Base-by-base conservation (phyloP, 2,888 invertebrate species). In the Parnassius glacialis region DNA sequence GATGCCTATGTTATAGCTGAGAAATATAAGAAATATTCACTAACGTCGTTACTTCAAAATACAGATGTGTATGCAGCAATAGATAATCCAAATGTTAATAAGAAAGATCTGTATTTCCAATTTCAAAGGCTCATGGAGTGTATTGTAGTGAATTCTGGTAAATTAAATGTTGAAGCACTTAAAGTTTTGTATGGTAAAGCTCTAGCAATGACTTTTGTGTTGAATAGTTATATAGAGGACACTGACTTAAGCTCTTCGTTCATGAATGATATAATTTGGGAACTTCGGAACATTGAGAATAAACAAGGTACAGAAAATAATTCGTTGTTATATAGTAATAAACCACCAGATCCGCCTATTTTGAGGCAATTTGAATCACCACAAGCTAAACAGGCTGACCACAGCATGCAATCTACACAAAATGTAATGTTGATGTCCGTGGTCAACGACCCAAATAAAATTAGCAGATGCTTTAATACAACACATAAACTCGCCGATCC, bases 71-170 rank as follows among this genome's bases (percentile, higher is more conserved):
- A 71, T 11, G 59, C 65, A 0, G 65, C 66, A 7, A 13, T 70
- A 0, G 57, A 45, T 11, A 59, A 52, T 1, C 2, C 64, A 2
- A 56, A 61, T 1, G 12, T 61, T n/a, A 68, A 74, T 0, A 73
- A 75, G 0, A 67, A 67, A 1, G 78, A 84, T 3, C 52, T 83
- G 0, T 80, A 83, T 43, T 5, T 65, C 2, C 79, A 84, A 48
- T 83, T 88, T 41, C 83, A 80, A 66, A 75, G 66, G 0, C 54
- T 89, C 0, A 75, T 87, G 68, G 76, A 76, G 0, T 68, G 64
- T 16, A 77, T 90, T 1, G 64, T 78, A 0, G 13, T 62, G 0
- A 77, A 80, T 1, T 80, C 88, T 0, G 75, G 71, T 0, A 80
- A 79, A n/a, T 62, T 79, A 0, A 78, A 84, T 44, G 63, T 72